These are phyloP conservation scores for Halcyon chelicuti DNA, from an alignment of 2,797 vertebrate genomes.

Conservation along the genomic window DNA sequence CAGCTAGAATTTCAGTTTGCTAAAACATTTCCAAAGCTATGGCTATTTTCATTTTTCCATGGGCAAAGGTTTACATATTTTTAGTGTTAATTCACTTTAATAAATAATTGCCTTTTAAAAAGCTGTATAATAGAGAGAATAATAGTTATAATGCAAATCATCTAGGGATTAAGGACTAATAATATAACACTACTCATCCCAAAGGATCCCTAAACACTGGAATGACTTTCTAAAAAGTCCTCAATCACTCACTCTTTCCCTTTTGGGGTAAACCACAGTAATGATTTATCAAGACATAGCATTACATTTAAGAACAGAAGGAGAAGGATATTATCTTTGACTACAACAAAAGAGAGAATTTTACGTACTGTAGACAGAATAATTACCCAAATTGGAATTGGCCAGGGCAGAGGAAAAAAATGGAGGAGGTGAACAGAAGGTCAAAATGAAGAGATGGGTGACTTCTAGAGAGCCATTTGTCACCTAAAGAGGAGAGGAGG, in stretches of 20 bases:
- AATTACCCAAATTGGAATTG: slow-evolving; percentile 68
- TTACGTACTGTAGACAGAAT: slow-evolving; percentile 68
- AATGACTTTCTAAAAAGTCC: slow-evolving; percentile 50
- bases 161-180: slow-evolving; percentile 45
- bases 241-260: slow-evolving; percentile 38
- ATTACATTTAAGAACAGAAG: slow-evolving; percentile 57
- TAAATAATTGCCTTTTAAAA: slow-evolving; percentile 16
- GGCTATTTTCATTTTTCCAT: slow-evolving; percentile 21
- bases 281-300: slow-evolving; percentile 56
- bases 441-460: slow-evolving; percentile 70
- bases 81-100: slow-evolving; percentile 48
- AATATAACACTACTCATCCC: slow-evolving; percentile 45
- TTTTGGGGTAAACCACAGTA: slow-evolving; percentile 43
- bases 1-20: slow-evolving; percentile 47
- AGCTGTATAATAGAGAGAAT: slow-evolving; percentile 16
- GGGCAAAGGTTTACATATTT: slow-evolving; percentile 39
- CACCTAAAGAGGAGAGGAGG: slow-evolving; percentile 57
- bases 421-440: slow-evolving; percentile 68
- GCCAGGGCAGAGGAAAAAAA: slow-evolving; percentile 53
- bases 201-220: slow-evolving; percentile 42
- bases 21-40: slow-evolving; percentile 51
- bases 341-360: slow-evolving; percentile 59
- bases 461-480: slow-evolving; percentile 72
- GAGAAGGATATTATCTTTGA: slow-evolving; percentile 49
- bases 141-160: slow-evolving; percentile 29